Base-by-base conservation (phyloP, 35 echinoderm and acorn worm genomes). In the Anneissia japonica region DNA sequence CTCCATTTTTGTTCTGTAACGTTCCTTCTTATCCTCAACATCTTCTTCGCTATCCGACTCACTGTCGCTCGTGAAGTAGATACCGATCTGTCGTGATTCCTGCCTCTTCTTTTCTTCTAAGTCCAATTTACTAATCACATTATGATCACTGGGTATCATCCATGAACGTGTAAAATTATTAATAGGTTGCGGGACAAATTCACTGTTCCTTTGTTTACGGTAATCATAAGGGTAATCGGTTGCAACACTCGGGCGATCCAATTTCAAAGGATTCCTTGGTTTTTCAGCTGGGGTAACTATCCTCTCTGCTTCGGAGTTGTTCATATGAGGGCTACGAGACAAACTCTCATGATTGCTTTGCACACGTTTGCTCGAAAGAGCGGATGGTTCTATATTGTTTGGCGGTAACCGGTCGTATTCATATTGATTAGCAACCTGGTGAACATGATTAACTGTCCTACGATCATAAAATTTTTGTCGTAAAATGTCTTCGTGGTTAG, bases 31-130 rank as follows among this genome's bases (percentile, higher is more conserved):
- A 0, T 80, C 83, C 43, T 92, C 96, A 77, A 90, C 35, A 41
- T 99, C 96, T 72, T 99, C 96, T 23, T 99, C 96, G 73, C 86
- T 99, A 73, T 99, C 96, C 0, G 91, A 91, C 28, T 99, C 96
- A 84, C 96, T 99, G 38, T 94, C 92, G 40, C 96, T 99, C 16
- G 92, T 91, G 34, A 93, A 84, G 41, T 99, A 99, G 30, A 93
- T 89, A 1, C 96, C 96, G 31, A 74, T 99, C 0, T 73, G 64
- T 76, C 96, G 51, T 0, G 84, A 73, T 73, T 94, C 92, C 13
- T 39, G 38, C 73, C 89, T 56, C 75, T 83, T 81, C 46, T 86
- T 89, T 32, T 90, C 96, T 81, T 99, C 96, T 35, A 99, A 55
- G 83, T 99, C 96, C 72, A 99, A 77, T 41, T 94, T 93, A 80